Percentiles rank a stretch among this genome's conserved stretches.
Evolutionary conservation across 2,113 vertebrate genomes (phyloP).

Genomic region (Bufo gargarizans): DNA sequence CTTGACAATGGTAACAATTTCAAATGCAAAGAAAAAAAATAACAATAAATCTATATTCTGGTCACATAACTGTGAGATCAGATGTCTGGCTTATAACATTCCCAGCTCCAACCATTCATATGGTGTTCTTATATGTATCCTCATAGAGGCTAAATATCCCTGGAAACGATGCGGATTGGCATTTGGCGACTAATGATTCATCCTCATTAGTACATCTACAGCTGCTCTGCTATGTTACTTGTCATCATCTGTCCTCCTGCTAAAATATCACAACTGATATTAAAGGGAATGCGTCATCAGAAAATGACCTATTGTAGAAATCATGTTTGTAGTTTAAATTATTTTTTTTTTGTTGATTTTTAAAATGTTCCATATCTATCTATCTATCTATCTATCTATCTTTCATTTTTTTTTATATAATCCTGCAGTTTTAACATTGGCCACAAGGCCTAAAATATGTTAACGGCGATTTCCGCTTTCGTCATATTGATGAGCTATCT

Average conservation of each 20-base stretch:
- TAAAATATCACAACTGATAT: not conserved
- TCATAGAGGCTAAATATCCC: not conserved
- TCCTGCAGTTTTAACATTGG: too few species aligned
- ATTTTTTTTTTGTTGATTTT: too few species aligned
- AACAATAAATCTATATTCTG: not conserved
- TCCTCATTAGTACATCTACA: conserved; percentile 7
- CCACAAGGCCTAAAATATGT: too few species aligned
- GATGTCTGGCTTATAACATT: not conserved
- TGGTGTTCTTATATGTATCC: not conserved
- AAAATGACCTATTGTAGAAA: too few species aligned
- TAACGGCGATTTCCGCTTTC: too few species aligned
- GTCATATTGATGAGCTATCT: too few species aligned
- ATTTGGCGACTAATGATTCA: conserved; percentile 15
- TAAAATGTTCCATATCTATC: too few species aligned
- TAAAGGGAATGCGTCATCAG: not conserved
- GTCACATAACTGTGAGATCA: not conserved
- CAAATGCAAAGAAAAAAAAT: too few species aligned
- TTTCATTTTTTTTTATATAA: too few species aligned
- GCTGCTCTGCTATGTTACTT: not conserved
- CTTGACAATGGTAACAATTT: too few species aligned
- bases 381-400: too few species aligned
- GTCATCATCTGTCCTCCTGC: conserved; percentile 15
- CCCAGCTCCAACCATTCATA: not conserved
- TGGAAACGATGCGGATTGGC: not conserved
- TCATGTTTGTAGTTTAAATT: too few species aligned